Evolutionary conservation across 2,113 vertebrate species (phyloP).

Genomic region (Albula glossodonta): DNA sequence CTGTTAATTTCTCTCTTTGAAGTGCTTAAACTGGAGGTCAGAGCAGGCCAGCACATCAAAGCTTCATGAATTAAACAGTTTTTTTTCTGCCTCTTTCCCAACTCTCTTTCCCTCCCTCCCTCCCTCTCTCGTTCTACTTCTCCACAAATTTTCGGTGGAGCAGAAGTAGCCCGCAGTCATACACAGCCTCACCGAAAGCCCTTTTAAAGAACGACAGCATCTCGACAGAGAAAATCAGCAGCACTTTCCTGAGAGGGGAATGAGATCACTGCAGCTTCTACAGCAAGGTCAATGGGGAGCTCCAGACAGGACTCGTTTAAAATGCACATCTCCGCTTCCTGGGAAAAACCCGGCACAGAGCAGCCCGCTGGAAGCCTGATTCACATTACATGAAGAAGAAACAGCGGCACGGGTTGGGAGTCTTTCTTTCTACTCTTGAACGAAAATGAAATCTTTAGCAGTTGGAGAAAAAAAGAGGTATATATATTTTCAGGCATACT

Average conservation of each 20-base stretch:
- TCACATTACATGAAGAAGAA: conserved; percentile 68
- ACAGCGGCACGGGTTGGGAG: conserved; percentile 13
- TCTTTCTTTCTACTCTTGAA: conserved; percentile 63
- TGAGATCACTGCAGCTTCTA: conserved; percentile 73
- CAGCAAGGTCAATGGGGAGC: conserved; percentile 67
- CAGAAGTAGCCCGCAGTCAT: conserved; percentile 73
- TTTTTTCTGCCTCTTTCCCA: conserved; percentile 37
- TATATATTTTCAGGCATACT: not conserved
- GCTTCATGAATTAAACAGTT: conserved; percentile 79
- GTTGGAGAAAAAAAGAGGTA: not conserved
- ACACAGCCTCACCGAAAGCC: conserved; percentile 52
- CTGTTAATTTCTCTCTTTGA: conserved; percentile 83
- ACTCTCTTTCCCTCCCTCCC: conserved; percentile 27
- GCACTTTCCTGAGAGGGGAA: conserved; percentile 70
- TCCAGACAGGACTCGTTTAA: conserved; percentile 63
- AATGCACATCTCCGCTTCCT: conserved; percentile 65
- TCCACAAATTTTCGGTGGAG: conserved; percentile 60
- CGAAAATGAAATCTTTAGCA: conserved; percentile 55
- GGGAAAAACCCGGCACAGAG: conserved; percentile 59
- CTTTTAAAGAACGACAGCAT: conserved; percentile 63
- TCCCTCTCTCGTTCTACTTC: conserved; percentile 24
- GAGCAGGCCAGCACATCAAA: conserved; percentile 85
- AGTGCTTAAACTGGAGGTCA: conserved; percentile 72
- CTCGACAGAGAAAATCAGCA: conserved; percentile 69
- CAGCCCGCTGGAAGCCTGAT: conserved; percentile 57